These are phyloP conservation scores for Eupleurogrammus muticus DNA, from an alignment of 2,797 vertebrate genomes.

Conservation along the genomic window DNA sequence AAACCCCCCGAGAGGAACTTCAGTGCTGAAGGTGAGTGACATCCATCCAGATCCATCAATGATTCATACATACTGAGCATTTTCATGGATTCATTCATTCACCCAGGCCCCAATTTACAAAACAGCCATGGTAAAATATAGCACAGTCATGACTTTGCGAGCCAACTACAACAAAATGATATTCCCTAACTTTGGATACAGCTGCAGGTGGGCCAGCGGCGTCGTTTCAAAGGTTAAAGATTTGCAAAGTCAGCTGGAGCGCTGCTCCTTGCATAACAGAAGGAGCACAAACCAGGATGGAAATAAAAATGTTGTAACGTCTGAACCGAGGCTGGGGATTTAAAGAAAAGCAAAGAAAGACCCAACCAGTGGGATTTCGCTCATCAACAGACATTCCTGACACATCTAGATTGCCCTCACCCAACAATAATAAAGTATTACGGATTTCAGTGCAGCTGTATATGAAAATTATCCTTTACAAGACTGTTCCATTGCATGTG, in stretches of 20 bases:
- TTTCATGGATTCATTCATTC: conserved; percentile 23
- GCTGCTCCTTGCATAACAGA: conserved; percentile 44
- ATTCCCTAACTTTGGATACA: conserved; percentile 34
- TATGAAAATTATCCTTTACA: conserved; percentile 64
- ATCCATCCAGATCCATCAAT: neutral
- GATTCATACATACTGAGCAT: conserved; percentile 11
- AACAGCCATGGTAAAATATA: conserved; percentile 29
- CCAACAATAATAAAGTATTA: conserved; percentile 80
- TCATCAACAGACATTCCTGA: conserved; percentile 77
- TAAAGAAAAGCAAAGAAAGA: conserved; percentile 61
- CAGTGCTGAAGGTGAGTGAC: conserved; percentile 86
- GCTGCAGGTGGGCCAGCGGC: conserved; percentile 59
- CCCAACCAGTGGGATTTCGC: conserved; percentile 57
- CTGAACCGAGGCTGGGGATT: conserved; percentile 56
- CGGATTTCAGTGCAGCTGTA: conserved; percentile 69
- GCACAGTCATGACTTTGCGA: conserved; percentile 28
- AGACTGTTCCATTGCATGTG: conserved; percentile 66
- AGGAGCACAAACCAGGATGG: conserved; percentile 70
- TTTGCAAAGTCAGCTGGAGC: conserved; percentile 71
- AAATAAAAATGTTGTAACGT: conserved; percentile 77
- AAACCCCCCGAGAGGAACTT: conserved; percentile 84
- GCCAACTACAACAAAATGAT: conserved; percentile 55
- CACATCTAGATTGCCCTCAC: conserved; percentile 55
- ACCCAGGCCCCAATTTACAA: conserved; percentile 26
- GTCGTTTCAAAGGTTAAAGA: conserved; percentile 69